Evolutionary conservation across 2,888 invertebrate genomes (phyloP).

Genomic region (Macrosiphum euphorbiae): DNA sequence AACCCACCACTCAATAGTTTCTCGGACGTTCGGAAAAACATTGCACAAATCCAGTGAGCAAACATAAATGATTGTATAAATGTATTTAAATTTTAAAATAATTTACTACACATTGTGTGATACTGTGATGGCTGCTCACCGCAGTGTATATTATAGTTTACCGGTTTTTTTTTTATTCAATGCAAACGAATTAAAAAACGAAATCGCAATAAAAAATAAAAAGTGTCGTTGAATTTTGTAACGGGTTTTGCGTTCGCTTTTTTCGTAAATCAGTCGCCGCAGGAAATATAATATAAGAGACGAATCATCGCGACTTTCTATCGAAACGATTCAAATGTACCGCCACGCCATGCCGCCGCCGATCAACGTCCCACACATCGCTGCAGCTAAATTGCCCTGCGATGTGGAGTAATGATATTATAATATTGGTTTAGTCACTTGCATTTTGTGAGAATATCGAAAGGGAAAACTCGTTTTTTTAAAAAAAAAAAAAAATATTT

Average conservation of each 20-base stretch:
- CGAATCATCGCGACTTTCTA: constrained; percentile 27
- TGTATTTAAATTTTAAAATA: neutral
- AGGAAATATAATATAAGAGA: neutral
- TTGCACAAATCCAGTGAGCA: neutral
- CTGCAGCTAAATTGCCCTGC: neutral
- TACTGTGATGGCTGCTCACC: neutral
- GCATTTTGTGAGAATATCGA: neutral
- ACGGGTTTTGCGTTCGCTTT: neutral
- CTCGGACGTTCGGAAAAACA: neutral
- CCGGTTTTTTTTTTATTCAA: neutral
- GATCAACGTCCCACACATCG: neutral
- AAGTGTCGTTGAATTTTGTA: constrained; percentile 18
- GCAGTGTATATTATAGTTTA: neutral
- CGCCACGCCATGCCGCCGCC: neutral
- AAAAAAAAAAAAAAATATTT: neutral
- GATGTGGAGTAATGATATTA: neutral
- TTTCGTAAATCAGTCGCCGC: neutral
- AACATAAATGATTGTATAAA: neutral
- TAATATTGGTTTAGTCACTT: neutral
- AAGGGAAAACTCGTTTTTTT: neutral
- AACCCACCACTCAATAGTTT: neutral
- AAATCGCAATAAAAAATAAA: constrained; percentile 25
- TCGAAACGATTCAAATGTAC: constrained; percentile 22
- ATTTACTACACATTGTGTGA: neutral
- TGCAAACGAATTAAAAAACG: constrained; percentile 46